phyloP scores from a whole-genome alignment of 2,113 vertebrate species.

The Montifringilla adamsi region DNA sequence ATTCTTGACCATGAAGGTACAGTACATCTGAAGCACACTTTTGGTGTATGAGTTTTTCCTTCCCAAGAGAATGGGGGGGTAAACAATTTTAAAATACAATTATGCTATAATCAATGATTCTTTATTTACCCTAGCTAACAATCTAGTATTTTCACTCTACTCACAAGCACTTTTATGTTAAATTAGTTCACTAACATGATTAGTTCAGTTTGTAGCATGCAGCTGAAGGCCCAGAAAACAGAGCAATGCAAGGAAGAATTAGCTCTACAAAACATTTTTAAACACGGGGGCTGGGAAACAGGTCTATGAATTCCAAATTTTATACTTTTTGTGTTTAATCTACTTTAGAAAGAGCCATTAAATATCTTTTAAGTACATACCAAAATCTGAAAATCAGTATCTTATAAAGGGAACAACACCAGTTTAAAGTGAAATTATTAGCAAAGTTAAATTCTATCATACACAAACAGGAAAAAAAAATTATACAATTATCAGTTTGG shows the following conservation, averaged over 20 bases:
- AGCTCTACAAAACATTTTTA: not conserved
- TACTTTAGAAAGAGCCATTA: not conserved
- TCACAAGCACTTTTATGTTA: not conserved
- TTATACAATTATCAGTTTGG: not conserved
- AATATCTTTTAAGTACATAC: rapidly evolving
- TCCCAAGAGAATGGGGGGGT: rapidly evolving
- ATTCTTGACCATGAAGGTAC: not conserved
- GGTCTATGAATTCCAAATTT: not conserved
- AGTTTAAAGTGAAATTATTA: not conserved
- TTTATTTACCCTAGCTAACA: not conserved
- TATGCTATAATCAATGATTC: not conserved
- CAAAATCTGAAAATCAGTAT: not conserved
- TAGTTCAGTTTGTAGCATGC: not conserved
- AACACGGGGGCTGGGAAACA: rapidly evolving
- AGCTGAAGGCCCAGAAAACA: not conserved
- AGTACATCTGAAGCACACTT: not conserved
- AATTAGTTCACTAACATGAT: not conserved
- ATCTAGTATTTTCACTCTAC: not conserved
- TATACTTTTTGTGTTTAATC: not conserved
- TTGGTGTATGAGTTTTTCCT: not conserved
- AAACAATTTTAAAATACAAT: not conserved
- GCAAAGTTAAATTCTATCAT: not conserved
- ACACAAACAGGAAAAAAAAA: not conserved
- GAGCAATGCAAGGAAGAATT: not conserved
- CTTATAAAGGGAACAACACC: not conserved